Evolutionary conservation across 2,797 vertebrate species (phyloP), one percentile per base, ranked within the genome.

Genomic region (Pangasius mekongensis): DNA sequence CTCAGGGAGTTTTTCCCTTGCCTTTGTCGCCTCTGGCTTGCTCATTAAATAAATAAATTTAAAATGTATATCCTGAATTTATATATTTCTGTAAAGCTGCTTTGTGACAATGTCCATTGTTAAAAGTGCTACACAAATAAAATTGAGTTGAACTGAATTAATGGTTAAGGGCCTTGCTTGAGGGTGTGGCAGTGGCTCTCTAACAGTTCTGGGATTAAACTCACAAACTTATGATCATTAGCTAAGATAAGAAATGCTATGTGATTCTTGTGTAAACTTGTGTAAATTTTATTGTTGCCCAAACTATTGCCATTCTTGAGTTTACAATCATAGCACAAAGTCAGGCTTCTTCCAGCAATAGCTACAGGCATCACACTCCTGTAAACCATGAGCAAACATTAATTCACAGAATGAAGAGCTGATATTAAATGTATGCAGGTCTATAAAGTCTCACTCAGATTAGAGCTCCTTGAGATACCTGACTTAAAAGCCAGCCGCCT

Each of bases 401-500:
- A 95, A 94, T 94, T 95, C 93, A 76, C 86, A 92, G 90, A 81
- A 85, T 47, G 58, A 47, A 76, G 52, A 85, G 85, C 89, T 76
- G 81, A 91, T 91, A 89, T 86, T 36, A 84, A 80, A 90, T 83
- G 84, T 90, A 90, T 88, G 90, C 84, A 81, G 90, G 89, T 91
- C 87, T 78, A 69, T 78, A 90, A 93, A 93, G 89, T 92, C 91
- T 90, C 89, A 49, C 91, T 78, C 87, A 83, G 91, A 91, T 94
- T 93, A 91, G 77, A 90, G 89, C 93, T 69, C 92, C 91, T 88
- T 85, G 93, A 95, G 91, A 89, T 94, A 91, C 94, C 92, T 95
- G 94, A 94, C 93, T 96, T 94, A 94, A 36, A 81, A 60, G 91
- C 86, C 94, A 94, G 94, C 93, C 84, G 36, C 89, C 86, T 66